Percentiles rank a stretch among this genome's conserved stretches.
phyloP scores from a whole-genome alignment of 2,797 vertebrate genomes.

The Podargus strigoides region DNA sequence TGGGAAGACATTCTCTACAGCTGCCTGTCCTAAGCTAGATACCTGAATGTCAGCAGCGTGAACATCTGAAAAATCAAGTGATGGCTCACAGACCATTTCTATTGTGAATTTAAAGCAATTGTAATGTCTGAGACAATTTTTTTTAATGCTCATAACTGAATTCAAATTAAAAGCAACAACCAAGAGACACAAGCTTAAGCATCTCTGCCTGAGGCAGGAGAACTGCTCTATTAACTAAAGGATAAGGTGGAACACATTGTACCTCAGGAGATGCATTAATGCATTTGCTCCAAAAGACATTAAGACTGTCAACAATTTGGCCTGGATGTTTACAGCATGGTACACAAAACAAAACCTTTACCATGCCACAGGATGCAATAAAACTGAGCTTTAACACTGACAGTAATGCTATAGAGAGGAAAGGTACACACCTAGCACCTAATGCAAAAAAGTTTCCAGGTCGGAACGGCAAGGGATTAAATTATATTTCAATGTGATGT shows the following conservation, averaged over 20 bases:
- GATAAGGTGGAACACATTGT: not conserved
- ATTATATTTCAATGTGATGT: not conserved
- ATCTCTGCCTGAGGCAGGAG: not conserved
- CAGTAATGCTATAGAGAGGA: not conserved
- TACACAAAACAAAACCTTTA: not conserved
- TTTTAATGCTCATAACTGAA: not conserved
- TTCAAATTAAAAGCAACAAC: slow-evolving; percentile 34
- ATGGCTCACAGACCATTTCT: not conserved
- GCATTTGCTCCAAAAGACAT: not conserved
- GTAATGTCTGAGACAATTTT: not conserved
- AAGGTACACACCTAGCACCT: not conserved
- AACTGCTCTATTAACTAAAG: not conserved
- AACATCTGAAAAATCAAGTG: not conserved
- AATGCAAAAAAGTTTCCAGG: not conserved
- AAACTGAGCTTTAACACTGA: not conserved
- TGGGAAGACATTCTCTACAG: not conserved
- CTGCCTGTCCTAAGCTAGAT: not conserved
- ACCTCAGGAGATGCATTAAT: slow-evolving; percentile 23
- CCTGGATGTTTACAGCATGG: not conserved
- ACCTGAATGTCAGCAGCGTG: not conserved
- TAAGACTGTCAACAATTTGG: not conserved
- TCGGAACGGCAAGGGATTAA: not conserved
- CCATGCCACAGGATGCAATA: not conserved
- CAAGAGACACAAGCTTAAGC: not conserved
- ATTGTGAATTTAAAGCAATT: not conserved